These are phyloP conservation scores for Nicator chloris DNA, from an alignment of 2,113 vertebrate genomes.

Conservation along the genomic window DNA sequence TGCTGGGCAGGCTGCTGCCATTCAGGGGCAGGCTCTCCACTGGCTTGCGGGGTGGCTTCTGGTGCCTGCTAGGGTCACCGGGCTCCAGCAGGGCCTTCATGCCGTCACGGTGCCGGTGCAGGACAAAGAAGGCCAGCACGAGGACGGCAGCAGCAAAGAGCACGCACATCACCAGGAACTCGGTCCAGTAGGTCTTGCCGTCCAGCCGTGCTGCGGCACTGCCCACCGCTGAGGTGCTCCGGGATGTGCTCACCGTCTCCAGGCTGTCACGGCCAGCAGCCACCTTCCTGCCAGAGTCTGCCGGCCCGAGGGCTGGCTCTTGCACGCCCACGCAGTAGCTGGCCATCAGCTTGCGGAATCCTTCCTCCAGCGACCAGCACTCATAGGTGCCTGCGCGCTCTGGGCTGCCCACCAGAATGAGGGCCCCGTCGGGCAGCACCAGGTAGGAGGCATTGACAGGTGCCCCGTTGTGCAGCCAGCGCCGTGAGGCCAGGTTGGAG, in stretches of 20 bases:
- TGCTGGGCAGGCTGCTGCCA: constrained; percentile 72
- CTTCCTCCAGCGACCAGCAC: constrained; percentile 91
- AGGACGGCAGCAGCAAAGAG: constrained; percentile 79
- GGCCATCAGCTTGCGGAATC: constrained; percentile 86
- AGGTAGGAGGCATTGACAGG: constrained; percentile 77
- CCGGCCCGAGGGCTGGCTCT: rapidly evolving
- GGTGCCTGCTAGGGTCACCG: constrained; percentile 77
- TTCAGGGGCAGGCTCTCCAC: constrained; percentile 89
- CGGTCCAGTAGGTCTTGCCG: constrained; percentile 90
- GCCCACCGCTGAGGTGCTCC: constrained; percentile 57
- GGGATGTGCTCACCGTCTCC: constrained; percentile 68
- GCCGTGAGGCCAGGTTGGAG: constrained; percentile 87
- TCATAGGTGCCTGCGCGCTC: constrained; percentile 81
- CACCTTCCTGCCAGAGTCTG: background rate
- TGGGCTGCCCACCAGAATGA: constrained; percentile 85
- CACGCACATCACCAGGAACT: constrained; percentile 87
- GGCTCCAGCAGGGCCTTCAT: constrained; percentile 92
- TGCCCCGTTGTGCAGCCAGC: constrained; percentile 77
- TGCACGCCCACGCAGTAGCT: constrained; percentile 83
- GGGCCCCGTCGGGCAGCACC: constrained; percentile 81
- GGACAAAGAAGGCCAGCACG: constrained; percentile 79
- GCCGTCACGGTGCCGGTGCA: constrained; percentile 80
- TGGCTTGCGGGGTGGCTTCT: constrained; percentile 78
- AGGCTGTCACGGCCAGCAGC: background rate
- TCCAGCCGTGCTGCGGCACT: constrained; percentile 63